These are phyloP conservation scores for Embidobia sp. DNA, from an alignment of 2,888 invertebrate genomes.

Conservation along the genomic window DNA sequence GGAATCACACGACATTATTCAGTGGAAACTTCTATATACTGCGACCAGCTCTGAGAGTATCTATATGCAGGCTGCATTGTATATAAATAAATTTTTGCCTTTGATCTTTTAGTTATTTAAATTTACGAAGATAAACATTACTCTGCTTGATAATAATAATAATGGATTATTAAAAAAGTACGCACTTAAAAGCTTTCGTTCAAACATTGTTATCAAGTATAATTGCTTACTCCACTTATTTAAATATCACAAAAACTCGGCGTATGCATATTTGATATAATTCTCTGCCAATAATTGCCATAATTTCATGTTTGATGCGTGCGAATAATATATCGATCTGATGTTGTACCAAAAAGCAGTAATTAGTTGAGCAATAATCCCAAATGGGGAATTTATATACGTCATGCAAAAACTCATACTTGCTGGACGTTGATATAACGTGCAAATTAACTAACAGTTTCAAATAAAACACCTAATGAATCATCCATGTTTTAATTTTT, in stretches of 20 bases:
- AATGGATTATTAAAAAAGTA: too few relatives aligned
- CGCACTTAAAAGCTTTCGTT: too few relatives aligned
- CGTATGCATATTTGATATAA: neutral
- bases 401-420: constrained; percentile 7
- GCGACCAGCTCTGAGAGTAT: constrained; percentile 7
- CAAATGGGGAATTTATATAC: constrained; percentile 12
- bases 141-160: too few relatives aligned
- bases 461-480: neutral
- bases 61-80: neutral
- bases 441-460: neutral
- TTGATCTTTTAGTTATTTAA: constrained; percentile 3
- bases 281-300: constrained; percentile 2
- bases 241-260: too few relatives aligned
- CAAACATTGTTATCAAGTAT: too few relatives aligned
- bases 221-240: too few relatives aligned
- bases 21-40: constrained; percentile 21
- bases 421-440: too few relatives aligned
- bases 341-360: constrained; percentile 2
- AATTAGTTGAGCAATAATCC: constrained; percentile 20
- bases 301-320: constrained; percentile 6
- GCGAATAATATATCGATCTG: constrained; percentile 15
- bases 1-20: constrained; percentile 24
- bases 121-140: neutral
- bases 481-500: neutral
- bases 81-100: neutral